Conservation (phyloP, 2,888 invertebrate species). For the Pseudococcus longispinus region DNA sequence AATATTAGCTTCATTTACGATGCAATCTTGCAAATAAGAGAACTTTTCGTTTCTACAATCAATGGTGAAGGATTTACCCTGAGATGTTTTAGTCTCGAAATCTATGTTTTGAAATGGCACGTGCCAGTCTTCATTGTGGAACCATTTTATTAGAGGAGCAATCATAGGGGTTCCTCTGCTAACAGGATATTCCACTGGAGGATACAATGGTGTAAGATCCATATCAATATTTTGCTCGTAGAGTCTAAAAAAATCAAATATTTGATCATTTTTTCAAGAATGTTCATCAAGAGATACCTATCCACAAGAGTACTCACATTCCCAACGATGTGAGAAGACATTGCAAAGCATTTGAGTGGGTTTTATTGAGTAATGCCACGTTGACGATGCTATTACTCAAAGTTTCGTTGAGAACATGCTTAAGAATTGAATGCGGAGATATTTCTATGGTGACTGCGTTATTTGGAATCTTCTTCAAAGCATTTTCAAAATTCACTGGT, state of each 20-base stretch:
- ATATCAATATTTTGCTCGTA: constrained; percentile 35
- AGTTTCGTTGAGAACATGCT: constrained; percentile 66
- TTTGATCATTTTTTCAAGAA: no score
- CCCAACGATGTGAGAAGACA: constrained; percentile 71
- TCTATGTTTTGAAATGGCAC: constrained; percentile 49
- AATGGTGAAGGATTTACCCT: not conserved
- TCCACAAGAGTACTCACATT: constrained; percentile 66
- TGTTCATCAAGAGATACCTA: not conserved
- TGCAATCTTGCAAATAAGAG: constrained; percentile 12
- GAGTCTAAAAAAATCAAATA: not conserved
- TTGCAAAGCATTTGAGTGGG: constrained; percentile 65
- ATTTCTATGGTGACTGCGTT: constrained; percentile 69
- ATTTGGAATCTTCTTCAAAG: constrained; percentile 67
- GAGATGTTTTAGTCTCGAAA: not conserved
- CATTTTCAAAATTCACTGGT: constrained; percentile 68
- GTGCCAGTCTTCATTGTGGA: constrained; percentile 49
- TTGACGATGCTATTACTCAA: constrained; percentile 65
- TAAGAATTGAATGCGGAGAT: constrained; percentile 70
- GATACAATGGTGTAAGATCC: constrained; percentile 33
- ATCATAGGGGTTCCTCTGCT: constrained; percentile 52
- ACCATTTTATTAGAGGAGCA: constrained; percentile 48
- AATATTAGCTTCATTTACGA: constrained; percentile 43
- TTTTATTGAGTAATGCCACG: constrained; percentile 67
- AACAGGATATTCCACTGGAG: constrained; percentile 35
- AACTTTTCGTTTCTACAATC: constrained; percentile 16